A percentile compares a stretch with the other conserved stretches of the same genome.
These are phyloP conservation scores for Anagyrus pseudococci DNA, from an alignment of 2,888 invertebrate species.

Conservation along the genomic window DNA sequence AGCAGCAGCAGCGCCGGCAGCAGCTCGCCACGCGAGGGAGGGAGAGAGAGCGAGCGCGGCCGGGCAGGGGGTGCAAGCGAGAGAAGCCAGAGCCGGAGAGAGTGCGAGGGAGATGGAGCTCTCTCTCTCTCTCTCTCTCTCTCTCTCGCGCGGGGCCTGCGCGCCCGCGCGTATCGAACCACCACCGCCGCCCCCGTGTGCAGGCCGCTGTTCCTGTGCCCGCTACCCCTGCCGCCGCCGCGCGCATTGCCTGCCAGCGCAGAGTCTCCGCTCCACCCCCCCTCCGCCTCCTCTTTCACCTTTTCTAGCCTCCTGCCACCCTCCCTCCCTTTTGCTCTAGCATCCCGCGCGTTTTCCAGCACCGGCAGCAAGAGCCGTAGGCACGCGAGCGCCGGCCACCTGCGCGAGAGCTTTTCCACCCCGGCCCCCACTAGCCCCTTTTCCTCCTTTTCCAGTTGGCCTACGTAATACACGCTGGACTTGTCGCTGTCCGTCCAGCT, in stretches of 20 bases:
- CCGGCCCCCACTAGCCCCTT: too few relatives aligned
- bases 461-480: too few relatives aligned
- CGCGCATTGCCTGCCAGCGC: not conserved
- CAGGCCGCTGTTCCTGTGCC: slow-evolving; percentile 2
- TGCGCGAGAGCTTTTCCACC: too few relatives aligned
- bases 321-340: not conserved
- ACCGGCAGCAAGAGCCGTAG: too few relatives aligned
- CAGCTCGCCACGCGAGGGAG: slow-evolving; percentile 5
- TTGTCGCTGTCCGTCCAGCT: too few relatives aligned
- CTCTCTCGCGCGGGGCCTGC: slow-evolving; percentile 40
- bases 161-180: slow-evolving; percentile 56
- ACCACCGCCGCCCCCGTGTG: slow-evolving; percentile 29
- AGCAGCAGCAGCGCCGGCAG: not conserved
- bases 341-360: not conserved
- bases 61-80: too few relatives aligned
- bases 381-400: too few relatives aligned
- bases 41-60: too few relatives aligned
- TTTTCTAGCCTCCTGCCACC: not conserved
- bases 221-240: slow-evolving; percentile 1
- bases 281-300: not conserved
- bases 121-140: not conserved
- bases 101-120: too few relatives aligned
- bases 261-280: not conserved
- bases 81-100: too few relatives aligned
- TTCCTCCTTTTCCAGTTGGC: too few relatives aligned